Evolutionary conservation across 1,140 invertebrate genomes (phyloP).

Genomic region (Heliconius hewitsoni): DNA sequence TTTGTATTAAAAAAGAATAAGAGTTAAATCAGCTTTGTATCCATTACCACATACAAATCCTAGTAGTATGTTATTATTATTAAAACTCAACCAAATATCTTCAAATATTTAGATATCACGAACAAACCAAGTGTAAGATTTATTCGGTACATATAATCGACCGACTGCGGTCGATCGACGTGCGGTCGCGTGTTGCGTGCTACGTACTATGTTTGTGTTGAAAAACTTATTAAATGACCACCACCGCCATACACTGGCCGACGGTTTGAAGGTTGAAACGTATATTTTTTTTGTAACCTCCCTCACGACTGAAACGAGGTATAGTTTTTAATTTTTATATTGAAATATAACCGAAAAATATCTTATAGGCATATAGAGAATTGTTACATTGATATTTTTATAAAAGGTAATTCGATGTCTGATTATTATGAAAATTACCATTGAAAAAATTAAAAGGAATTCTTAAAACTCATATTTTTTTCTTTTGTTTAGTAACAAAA

Average conservation of each 20-base stretch:
- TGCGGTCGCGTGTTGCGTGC: conserved; percentile 25
- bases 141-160: conserved; percentile 34
- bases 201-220: conserved; percentile 22
- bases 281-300: conserved; percentile 8
- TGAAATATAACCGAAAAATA: background rate
- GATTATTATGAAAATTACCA: too few species aligned
- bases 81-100: background rate
- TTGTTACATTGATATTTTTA: too few species aligned
- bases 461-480: too few species aligned
- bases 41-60: too few species aligned
- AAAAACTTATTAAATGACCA: conserved; percentile 39
- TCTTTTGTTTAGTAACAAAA: background rate
- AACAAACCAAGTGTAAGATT: conserved; percentile 9
- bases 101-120: background rate
- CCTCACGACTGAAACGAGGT: background rate
- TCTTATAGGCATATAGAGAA: too few species aligned
- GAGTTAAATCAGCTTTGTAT: too few species aligned
- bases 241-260: conserved; percentile 29
- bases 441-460: too few species aligned
- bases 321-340: background rate
- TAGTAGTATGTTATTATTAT: too few species aligned
- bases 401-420: too few species aligned
- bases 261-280: conserved; percentile 34
- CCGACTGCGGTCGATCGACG: conserved; percentile 29
- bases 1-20: too few species aligned